Conservation (phyloP, 2,888 invertebrate genomes). For the Cantharis lateralis region DNA sequence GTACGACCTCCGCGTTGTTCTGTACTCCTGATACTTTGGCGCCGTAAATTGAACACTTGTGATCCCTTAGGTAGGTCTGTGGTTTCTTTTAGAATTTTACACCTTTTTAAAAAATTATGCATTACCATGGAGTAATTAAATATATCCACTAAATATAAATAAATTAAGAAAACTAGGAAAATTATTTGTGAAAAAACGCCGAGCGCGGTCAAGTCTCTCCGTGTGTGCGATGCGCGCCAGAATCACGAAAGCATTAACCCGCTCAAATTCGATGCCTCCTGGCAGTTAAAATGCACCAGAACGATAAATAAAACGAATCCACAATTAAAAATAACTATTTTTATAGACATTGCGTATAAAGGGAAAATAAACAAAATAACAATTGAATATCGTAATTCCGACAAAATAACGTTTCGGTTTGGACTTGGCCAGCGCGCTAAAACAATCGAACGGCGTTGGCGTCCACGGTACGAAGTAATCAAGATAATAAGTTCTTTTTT, state of each 20-base stretch:
- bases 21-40: slow-evolving; percentile 55
- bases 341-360: background rate
- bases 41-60: slow-evolving; percentile 45
- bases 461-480: background rate
- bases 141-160: background rate
- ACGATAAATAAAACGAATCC: background rate
- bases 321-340: background rate
- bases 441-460: background rate
- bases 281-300: background rate
- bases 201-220: background rate
- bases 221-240: background rate
- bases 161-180: background rate
- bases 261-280: background rate
- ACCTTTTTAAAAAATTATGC: background rate
- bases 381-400: background rate
- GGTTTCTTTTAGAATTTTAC: background rate
- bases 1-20: slow-evolving; percentile 29
- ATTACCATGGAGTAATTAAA: background rate
- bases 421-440: background rate
- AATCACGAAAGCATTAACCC: background rate
- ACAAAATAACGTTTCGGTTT: background rate
- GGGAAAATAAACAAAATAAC: background rate
- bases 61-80: slow-evolving; percentile 13
- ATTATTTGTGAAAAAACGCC: background rate
- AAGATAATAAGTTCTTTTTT: background rate